Evolutionary conservation across 2,888 invertebrate genomes (phyloP), one percentile per base, ranked within the genome.

Genomic region (Drosophila peninsularis): DNA sequence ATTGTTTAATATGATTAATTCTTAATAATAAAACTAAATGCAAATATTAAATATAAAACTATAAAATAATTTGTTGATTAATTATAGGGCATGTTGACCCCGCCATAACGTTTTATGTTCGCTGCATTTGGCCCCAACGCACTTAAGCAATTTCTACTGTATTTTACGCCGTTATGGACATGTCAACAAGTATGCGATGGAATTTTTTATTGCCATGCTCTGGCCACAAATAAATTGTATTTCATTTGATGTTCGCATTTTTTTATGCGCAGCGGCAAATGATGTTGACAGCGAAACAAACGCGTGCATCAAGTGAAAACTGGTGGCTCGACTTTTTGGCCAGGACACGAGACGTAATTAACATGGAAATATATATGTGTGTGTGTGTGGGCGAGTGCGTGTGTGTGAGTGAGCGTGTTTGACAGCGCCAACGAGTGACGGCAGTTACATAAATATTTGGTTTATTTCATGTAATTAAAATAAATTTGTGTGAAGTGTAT

Each of bases 381-480:
- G 6, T 19, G 14, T 19, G 14, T 39, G 41, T 50, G 19, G n/a
- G 34, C 36, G n/a, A 5, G 3, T 2, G 36, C 36, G 32, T 14
- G 21, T 14, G 10, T 32, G 17, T 24, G 36, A 24, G 47, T 10
- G 19, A 17, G 39, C 36, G 14, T 47, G 64, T 36, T 34, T 61
- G 67, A 56, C 64, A 63, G 69, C 32, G 56, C 24, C 50, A 41
- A 37, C 45, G 67, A 68, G 69, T 76, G 80, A 34, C 62, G 60
- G 65, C 72, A 71, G 70, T 74, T 78, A 75, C 85, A 83, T 84
- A 84, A 85, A 85, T 84, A 84, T 84, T 88, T 84, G 82, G 72
- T 83, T 84, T 85, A 88, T 88, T 85, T 82, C 74, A 65, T 84
- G 88, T 88, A 84, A 84, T 84, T 84, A 88, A 84, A 84, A 86